A percentile compares a stretch with the other conserved stretches of the same genome.
These are phyloP conservation scores for Zaprionus tsacasi DNA, from an alignment of 1,140 invertebrate genomes.

Conservation along the genomic window DNA sequence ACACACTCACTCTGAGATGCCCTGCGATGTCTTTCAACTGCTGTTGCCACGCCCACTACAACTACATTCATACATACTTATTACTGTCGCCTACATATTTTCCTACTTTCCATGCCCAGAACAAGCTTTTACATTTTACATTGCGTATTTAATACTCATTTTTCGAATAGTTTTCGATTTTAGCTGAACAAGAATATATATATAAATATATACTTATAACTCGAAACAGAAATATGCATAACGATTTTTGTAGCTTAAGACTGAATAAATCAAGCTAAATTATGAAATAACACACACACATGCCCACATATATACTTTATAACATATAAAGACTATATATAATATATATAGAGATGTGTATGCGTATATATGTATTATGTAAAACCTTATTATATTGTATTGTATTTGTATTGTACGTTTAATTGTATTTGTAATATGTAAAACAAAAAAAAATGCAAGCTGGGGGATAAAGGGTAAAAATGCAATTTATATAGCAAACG, in stretches of 20 bases:
- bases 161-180: constrained; percentile 77
- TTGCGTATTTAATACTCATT: constrained; percentile 76
- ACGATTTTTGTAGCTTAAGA: constrained; percentile 83
- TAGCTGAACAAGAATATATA: constrained; percentile 31
- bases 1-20: constrained; percentile 9
- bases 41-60: constrained; percentile 34
- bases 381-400: constrained; percentile 42
- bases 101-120: constrained; percentile 10
- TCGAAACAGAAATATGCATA: constrained; percentile 74
- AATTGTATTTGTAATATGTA: constrained; percentile 56
- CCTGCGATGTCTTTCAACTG: constrained; percentile 26
- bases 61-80: too few species aligned
- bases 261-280: constrained; percentile 81
- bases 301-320: constrained; percentile 10
- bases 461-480: constrained; percentile 77
- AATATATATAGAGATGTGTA: constrained; percentile 17
- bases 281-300: constrained; percentile 71
- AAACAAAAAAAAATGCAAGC: constrained; percentile 56
- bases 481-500: constrained; percentile 64
- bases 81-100: constrained; percentile 46
- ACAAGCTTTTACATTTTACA: constrained; percentile 37
- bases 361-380: constrained; percentile 28
- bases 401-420: constrained; percentile 63
- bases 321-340: constrained; percentile 49
- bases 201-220: constrained; percentile 1